Base-by-base conservation (phyloP, 2,888 invertebrate genomes). In the Apamea monoglypha region DNA sequence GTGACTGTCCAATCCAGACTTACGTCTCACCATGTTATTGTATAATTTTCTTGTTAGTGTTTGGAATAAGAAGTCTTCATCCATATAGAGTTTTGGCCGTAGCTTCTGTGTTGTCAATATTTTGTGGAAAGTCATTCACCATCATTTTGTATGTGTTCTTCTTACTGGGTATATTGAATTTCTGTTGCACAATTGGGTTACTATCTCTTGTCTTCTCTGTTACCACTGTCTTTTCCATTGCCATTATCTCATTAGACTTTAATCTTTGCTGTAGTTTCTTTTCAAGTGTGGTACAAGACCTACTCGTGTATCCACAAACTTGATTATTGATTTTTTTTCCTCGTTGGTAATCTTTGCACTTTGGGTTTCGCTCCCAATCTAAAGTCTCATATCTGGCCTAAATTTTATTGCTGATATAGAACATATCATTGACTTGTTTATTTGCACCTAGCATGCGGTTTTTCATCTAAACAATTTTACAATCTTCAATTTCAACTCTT, bases 21-120 rank as follows among this genome's bases (percentile, higher is more conserved):
- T 91, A 89, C 89, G 40, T 83, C 74, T 69, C 69, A 80, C 64
- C 56, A 66, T 74, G 69, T 76, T 70, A 61, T n/a, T 72, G 50
- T 74, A 67, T 76, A 50, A 73, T 71, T 61, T 64, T 44, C 16
- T 85, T 76, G 63, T 74, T 84, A 47, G 82, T 80, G 71, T 83
- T 76, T 82, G 69, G 80, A 84, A 77, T 84, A 76, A 53, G 50
- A 88, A 89, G 78, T 89, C 75, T 82, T 87, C 84, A 90, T 92
- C 94, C 96, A 95, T 96, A 94, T 80, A 95, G 96, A 96, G 96
- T 95, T 94, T 96, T 96, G 96, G 96, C 96, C 96, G 93, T 92
- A 91, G 94, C 94, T 94, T 94, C 70, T 93, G 93, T 94, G 90
- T 92, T 90, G 92, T 93, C 59, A 76, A 85, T 81, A 80, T 78